A percentile compares a stretch with the other conserved stretches of the same genome.
phyloP scores from a whole-genome alignment of 2,888 invertebrate genomes.

The Dasypogon diadema region DNA sequence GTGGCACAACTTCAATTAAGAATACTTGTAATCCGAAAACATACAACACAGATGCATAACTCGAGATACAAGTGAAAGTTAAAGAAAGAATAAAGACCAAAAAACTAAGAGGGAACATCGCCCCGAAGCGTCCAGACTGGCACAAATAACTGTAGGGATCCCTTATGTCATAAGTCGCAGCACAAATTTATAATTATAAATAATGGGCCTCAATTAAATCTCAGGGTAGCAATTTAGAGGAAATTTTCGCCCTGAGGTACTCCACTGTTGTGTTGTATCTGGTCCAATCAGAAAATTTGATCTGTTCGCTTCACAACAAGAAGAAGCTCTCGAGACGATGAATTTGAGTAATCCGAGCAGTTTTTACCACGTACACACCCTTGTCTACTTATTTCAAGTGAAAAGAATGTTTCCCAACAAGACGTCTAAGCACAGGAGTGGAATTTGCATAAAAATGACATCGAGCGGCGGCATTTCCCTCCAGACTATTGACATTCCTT shows the following conservation, averaged over 20 bases:
- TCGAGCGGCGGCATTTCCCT: slow-evolving; percentile 6
- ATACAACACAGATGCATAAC: background rate
- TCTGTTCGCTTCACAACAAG: background rate
- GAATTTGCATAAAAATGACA: slow-evolving; percentile 50
- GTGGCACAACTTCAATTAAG: too few species aligned
- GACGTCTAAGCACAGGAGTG: slow-evolving; percentile 6
- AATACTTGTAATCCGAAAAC: too few species aligned
- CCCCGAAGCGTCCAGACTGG: slow-evolving; percentile 1
- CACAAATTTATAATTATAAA: slow-evolving; percentile 40
- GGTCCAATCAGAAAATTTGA: slow-evolving; percentile 26
- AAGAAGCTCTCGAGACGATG: background rate
- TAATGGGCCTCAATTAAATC: slow-evolving; percentile 24
- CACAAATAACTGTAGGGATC: background rate
- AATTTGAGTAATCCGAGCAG: slow-evolving; percentile 18
- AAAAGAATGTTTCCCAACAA: slow-evolving; percentile 22
- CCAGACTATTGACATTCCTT: slow-evolving; percentile 44
- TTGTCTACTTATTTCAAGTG: background rate
- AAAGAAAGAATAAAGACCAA: background rate
- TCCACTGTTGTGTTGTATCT: slow-evolving; percentile 11
- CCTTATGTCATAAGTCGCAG: slow-evolving; percentile 28
- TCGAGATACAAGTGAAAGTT: background rate
- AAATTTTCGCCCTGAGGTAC: slow-evolving; percentile 17
- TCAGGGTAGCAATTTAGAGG: slow-evolving; percentile 22
- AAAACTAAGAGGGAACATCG: background rate
- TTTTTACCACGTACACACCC: background rate